Percentiles rank a stretch among this genome's conserved stretches.
These are phyloP conservation scores for Muscicapa comitata DNA, from an alignment of 2,797 vertebrate species.

Conservation along the genomic window DNA sequence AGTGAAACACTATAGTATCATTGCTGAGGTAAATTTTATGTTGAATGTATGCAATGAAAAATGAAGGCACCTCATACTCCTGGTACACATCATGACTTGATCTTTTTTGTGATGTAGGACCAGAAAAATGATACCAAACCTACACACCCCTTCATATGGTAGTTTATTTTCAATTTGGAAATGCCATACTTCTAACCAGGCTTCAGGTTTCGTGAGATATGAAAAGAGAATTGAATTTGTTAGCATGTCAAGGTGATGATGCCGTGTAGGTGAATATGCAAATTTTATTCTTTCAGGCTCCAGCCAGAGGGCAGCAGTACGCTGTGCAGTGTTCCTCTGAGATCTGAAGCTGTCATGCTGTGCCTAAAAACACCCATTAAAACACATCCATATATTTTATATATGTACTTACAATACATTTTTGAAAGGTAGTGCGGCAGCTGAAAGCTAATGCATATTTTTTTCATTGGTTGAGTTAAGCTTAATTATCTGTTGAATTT, in stretches of 20 bases:
- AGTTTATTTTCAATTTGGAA: background rate
- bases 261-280: fast-evolving
- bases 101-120: background rate
- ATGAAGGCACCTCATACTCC: background rate
- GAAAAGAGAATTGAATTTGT: background rate
- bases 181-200: background rate
- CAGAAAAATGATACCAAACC: background rate
- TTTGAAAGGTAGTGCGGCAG: background rate
- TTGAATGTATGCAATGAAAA: background rate
- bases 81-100: background rate
- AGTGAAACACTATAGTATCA: background rate
- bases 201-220: background rate
- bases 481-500: background rate
- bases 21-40: background rate
- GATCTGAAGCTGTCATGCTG: background rate
- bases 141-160: background rate
- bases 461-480: background rate
- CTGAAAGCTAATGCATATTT: background rate
- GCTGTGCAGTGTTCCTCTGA: background rate
- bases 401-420: background rate
- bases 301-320: slow-evolving; percentile 73
- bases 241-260: background rate
- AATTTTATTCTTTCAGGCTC: background rate
- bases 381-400: background rate
- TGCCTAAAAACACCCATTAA: background rate